Evolutionary conservation across 2,888 invertebrate genomes (phyloP).

Genomic region (Caenorhabditis panamensis): DNA sequence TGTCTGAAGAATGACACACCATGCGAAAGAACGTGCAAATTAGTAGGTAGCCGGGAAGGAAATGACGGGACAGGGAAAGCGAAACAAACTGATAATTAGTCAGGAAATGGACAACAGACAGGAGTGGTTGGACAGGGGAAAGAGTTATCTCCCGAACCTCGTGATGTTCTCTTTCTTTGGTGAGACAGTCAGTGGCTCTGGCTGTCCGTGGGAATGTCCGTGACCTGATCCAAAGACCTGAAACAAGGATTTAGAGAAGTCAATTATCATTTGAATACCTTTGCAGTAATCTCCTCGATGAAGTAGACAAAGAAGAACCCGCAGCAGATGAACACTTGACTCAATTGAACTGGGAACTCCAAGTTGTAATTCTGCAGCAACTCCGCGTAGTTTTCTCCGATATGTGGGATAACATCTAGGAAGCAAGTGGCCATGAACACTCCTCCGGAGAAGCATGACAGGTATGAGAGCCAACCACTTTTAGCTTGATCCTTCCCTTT

Average conservation of each 20-base stretch:
- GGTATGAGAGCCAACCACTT: constrained; percentile 72
- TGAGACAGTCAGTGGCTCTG: constrained; percentile 8
- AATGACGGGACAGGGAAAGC: background rate
- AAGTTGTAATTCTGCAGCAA: constrained; percentile 52
- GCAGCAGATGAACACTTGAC: constrained; percentile 76
- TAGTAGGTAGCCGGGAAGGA: constrained; percentile 18
- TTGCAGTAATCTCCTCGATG: constrained; percentile 75
- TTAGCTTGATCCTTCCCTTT: constrained; percentile 63
- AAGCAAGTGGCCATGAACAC: constrained; percentile 81
- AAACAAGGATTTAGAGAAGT: background rate
- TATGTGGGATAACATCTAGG: constrained; percentile 79
- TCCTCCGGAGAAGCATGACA: constrained; percentile 80
- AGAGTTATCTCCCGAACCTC: constrained; percentile 9
- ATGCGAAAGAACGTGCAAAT: constrained; percentile 52
- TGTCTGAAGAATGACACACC: constrained; percentile 55
- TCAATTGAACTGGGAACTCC: constrained; percentile 71
- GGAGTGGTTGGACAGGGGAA: background rate
- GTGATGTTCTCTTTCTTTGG: constrained; percentile 40
- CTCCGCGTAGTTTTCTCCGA: constrained; percentile 71
- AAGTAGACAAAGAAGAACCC: constrained; percentile 80
- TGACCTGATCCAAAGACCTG: constrained; percentile 71
- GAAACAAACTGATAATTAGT: constrained; percentile 4
- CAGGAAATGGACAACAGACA: background rate
- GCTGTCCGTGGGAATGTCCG: constrained; percentile 52
- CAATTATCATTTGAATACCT: constrained; percentile 24